phyloP scores from a whole-genome alignment of 2,888 invertebrate species.

The Drosophila pseudotakahashii region DNA sequence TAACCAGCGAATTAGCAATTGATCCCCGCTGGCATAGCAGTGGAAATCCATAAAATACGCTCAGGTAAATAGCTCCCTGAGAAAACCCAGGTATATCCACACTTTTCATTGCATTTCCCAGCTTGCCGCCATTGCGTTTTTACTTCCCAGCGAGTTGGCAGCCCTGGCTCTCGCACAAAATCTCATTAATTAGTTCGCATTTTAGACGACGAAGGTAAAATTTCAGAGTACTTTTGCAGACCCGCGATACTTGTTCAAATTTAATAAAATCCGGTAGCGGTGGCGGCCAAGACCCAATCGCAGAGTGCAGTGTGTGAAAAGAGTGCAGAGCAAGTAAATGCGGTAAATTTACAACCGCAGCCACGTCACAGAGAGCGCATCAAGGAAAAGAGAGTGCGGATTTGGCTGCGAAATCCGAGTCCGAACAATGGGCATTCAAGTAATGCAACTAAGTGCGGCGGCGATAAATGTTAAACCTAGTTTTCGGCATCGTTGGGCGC shows the following conservation, averaged over 20 bases:
- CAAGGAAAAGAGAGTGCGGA: conserved; percentile 45
- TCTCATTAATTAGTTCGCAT: conserved; percentile 80
- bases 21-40: conserved; percentile 12
- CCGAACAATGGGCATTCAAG: conserved; percentile 53
- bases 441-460: conserved; percentile 56
- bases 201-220: conserved; percentile 80
- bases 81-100: rapidly evolving
- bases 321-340: conserved; percentile 45
- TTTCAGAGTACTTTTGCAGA: conserved; percentile 57
- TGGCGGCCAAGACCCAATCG: conserved; percentile 17
- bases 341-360: conserved; percentile 73
- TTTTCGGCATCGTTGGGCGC: conserved; percentile 57
- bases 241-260: conserved; percentile 45
- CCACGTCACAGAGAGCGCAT: conserved; percentile 65
- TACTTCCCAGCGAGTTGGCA: conserved; percentile 57
- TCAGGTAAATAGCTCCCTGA: too few species aligned
- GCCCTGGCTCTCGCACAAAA: conserved; percentile 64
- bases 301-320: conserved; percentile 42
- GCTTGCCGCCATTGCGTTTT: conserved; percentile 69
- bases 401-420: conserved; percentile 59
- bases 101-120: conserved; percentile 4
- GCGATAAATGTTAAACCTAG: conserved; percentile 65
- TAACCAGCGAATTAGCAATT: conserved; percentile 1
- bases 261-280: conserved; percentile 65
- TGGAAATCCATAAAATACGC: neutral